Evolutionary conservation across 2,888 invertebrate species (phyloP).

Genomic region (Pachliopta kotzebuea): DNA sequence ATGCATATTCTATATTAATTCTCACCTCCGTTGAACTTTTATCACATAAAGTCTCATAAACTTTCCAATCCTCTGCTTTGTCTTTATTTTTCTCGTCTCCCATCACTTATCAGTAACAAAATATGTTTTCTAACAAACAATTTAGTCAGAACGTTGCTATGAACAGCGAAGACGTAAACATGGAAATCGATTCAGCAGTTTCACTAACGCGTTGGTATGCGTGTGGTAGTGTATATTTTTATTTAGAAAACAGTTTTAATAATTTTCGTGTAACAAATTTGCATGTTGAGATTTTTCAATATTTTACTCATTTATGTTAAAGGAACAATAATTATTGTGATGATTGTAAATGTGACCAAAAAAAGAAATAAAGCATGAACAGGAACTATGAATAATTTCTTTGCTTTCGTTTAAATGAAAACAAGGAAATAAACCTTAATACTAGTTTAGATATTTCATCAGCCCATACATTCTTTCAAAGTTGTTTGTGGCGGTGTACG

Average conservation of each 20-base stretch:
- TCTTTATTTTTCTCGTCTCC: slow-evolving; percentile 67
- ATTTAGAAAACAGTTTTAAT: not conserved
- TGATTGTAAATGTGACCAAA: no score
- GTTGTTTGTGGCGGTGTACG: no score
- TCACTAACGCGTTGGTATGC: slow-evolving; percentile 1
- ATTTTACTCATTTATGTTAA: no score
- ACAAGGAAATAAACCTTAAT: no score
- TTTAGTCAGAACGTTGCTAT: slow-evolving; percentile 43
- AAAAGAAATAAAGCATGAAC: no score
- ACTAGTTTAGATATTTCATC: no score
- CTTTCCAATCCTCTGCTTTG: slow-evolving; percentile 85
- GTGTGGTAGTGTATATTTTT: no score
- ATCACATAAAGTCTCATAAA: slow-evolving; percentile 85
- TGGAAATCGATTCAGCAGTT: slow-evolving; percentile 43
- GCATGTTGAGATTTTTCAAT: not conserved
- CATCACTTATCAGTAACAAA: slow-evolving; percentile 42
- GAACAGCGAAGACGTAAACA: slow-evolving; percentile 48
- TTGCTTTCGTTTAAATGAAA: no score
- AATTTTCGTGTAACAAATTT: not conserved
- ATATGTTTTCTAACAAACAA: slow-evolving; percentile 8
- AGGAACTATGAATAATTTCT: no score
- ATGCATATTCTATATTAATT: no score
- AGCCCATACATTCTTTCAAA: no score
- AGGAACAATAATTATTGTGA: no score
- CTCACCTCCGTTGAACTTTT: slow-evolving; percentile 79